These are phyloP conservation scores for Ennomos quercinarius DNA, from an alignment of 2,888 invertebrate genomes.

Conservation along the genomic window DNA sequence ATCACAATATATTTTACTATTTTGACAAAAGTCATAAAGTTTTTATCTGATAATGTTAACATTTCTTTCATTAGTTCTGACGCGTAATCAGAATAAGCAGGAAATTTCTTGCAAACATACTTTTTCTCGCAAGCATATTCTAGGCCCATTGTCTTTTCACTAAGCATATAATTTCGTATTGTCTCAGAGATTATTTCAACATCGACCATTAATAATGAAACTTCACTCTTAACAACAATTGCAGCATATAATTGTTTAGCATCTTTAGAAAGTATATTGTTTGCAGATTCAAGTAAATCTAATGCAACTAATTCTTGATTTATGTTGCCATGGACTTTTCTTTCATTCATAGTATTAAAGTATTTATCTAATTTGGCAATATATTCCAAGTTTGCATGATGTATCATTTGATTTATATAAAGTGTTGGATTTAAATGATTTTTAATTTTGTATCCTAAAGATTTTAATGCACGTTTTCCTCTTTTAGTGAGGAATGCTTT, in stretches of 20 bases:
- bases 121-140: constrained; percentile 9
- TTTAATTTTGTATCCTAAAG: constrained; percentile 20
- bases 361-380: constrained; percentile 12
- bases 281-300: constrained; percentile 28
- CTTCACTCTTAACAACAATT: not conserved
- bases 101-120: constrained; percentile 48
- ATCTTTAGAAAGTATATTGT: constrained; percentile 14
- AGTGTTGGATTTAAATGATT: constrained; percentile 5
- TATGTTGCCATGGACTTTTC: constrained; percentile 5
- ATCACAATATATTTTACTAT: constrained; percentile 30
- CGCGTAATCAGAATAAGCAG: constrained; percentile 52
- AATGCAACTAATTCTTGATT: constrained; percentile 22
- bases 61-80: constrained; percentile 49
- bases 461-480: constrained; percentile 19
- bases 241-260: constrained; percentile 4
- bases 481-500: constrained; percentile 1
- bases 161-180: not conserved
- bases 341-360: constrained; percentile 16
- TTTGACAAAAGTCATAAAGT: constrained; percentile 38
- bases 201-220: not conserved
- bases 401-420: constrained; percentile 13
- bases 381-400: constrained; percentile 12
- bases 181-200: not conserved
- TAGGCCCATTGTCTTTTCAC: constrained; percentile 9
- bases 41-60: constrained; percentile 44